Percentiles rank a stretch among this genome's conserved stretches.
Conservation (phyloP, 2,113 vertebrate genomes). For the Toxotes jaculatrix region DNA sequence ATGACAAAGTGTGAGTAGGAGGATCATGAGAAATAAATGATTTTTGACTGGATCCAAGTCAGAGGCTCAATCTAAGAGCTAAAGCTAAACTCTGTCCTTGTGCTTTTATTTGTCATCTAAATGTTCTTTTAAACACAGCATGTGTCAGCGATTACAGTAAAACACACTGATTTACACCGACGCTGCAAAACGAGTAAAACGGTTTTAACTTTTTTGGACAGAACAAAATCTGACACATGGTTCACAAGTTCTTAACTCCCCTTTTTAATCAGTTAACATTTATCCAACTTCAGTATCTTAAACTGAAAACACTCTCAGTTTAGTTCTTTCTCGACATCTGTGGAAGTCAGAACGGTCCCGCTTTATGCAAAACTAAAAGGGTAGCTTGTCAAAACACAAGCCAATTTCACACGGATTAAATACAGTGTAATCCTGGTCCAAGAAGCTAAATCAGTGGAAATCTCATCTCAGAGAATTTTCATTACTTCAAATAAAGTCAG, state of each 20-base stretch:
- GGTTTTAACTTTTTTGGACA: neutral
- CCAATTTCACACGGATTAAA: slow-evolving; percentile 49
- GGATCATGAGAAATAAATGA: neutral
- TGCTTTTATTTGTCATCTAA: neutral
- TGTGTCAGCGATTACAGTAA: neutral
- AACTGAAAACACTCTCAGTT: slow-evolving; percentile 25
- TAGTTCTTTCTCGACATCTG: slow-evolving; percentile 12
- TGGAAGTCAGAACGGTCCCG: slow-evolving; percentile 28
- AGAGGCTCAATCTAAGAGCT: neutral
- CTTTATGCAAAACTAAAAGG: slow-evolving; percentile 31
- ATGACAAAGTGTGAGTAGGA: neutral
- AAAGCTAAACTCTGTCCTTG: neutral
- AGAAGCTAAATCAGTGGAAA: slow-evolving; percentile 23
- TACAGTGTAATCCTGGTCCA: slow-evolving; percentile 20
- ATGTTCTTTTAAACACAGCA: neutral
- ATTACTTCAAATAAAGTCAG: slow-evolving; percentile 1
- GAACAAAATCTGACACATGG: neutral
- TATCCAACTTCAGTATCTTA: neutral
- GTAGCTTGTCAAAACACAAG: slow-evolving; percentile 38
- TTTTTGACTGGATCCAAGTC: neutral
- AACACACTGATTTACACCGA: neutral
- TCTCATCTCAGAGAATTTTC: slow-evolving; percentile 22
- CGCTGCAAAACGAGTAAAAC: neutral
- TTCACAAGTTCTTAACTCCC: neutral
- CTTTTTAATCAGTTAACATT: neutral